A percentile compares a stretch with the other conserved stretches of the same genome.
Conservation (phyloP, 2,888 invertebrate species). For the Eupithecia exiguata region DNA sequence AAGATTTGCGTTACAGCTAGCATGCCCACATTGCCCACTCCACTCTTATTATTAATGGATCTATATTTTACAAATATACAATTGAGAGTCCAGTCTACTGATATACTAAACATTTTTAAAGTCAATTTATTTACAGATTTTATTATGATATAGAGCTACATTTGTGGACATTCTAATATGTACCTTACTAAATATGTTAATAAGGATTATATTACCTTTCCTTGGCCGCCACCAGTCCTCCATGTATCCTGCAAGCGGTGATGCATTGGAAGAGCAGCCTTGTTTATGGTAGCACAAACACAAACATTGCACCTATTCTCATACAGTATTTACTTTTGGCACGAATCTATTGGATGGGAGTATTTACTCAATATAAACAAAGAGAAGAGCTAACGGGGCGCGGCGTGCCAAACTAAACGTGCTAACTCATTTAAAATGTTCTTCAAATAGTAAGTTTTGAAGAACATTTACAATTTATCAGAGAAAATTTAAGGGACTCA, state of each 20-base stretch:
- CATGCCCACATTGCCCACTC: slow-evolving; percentile 20
- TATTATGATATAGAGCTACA: slow-evolving; percentile 29
- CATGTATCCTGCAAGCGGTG: slow-evolving; percentile 98
- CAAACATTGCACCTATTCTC: slow-evolving; percentile 82
- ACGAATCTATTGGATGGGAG: slow-evolving; percentile 36
- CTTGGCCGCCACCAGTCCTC: slow-evolving; percentile 99
- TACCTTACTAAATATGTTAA: slow-evolving; percentile 62
- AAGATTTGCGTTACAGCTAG: background rate
- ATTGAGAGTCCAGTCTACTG: slow-evolving; percentile 6
- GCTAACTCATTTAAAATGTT: too few species aligned
- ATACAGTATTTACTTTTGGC: slow-evolving; percentile 81
- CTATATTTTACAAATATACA: background rate
- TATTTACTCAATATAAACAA: slow-evolving; percentile 23
- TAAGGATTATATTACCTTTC: slow-evolving; percentile 91
- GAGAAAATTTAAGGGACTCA: too few species aligned
- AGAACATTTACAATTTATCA: too few species aligned
- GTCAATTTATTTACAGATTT: background rate
- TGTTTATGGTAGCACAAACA: slow-evolving; percentile 85
- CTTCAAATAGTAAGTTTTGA: too few species aligned
- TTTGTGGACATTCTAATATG: slow-evolving; percentile 48
- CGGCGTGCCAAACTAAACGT: background rate
- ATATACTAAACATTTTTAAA: slow-evolving; percentile 12
- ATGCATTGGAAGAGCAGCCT: slow-evolving; percentile 90
- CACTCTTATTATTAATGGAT: slow-evolving; percentile 12
- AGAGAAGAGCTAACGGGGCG: slow-evolving; percentile 41